These are phyloP conservation scores for Dryococelus australis DNA, from an alignment of 2,888 invertebrate genomes.

Conservation along the genomic window DNA sequence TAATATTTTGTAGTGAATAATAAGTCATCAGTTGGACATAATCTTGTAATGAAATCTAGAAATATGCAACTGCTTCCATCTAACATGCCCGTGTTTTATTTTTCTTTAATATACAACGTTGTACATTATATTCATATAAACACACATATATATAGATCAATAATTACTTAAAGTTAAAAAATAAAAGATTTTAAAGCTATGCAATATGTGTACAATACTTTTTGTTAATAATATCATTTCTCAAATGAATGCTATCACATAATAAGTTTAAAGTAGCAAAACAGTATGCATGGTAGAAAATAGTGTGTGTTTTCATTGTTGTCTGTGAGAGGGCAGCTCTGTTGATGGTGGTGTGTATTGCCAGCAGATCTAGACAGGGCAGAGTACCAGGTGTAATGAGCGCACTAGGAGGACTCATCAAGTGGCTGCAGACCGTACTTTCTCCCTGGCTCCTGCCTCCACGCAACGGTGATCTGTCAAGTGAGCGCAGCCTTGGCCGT, in stretches of 20 bases:
- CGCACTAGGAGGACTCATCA: slow-evolving; percentile 65
- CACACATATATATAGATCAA: too few relatives aligned
- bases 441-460: slow-evolving; percentile 70
- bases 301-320: background rate
- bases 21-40: too few relatives aligned
- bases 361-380: slow-evolving; percentile 86
- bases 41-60: too few relatives aligned
- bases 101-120: too few relatives aligned
- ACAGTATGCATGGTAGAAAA: background rate
- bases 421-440: slow-evolving; percentile 72
- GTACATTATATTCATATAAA: too few relatives aligned
- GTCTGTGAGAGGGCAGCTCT: background rate
- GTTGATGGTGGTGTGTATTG: slow-evolving; percentile 10
- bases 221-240: too few relatives aligned
- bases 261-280: background rate
- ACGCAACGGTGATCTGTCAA: background rate
- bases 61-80: too few relatives aligned
- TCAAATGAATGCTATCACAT: background rate
- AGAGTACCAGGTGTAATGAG: slow-evolving; percentile 89
- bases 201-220: too few relatives aligned
- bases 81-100: too few relatives aligned
- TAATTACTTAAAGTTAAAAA: too few relatives aligned
- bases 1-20: too few relatives aligned
- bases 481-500: slow-evolving; percentile 62
- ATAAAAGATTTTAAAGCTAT: too few relatives aligned